Evolutionary conservation across 2,797 vertebrate species (phyloP).

Genomic region (Crax fasciolata): DNA sequence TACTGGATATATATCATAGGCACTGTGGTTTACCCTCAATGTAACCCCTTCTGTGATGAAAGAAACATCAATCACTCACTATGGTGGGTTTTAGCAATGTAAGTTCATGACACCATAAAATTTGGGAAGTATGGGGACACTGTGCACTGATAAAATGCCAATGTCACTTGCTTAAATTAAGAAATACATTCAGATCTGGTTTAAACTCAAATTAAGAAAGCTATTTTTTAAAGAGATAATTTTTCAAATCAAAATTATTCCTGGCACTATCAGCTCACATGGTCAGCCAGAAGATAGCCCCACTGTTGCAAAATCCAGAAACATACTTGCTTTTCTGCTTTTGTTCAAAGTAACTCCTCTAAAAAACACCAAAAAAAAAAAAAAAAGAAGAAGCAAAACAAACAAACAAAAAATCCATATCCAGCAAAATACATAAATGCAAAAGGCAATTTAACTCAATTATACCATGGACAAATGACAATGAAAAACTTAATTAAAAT

Average conservation of each 20-base stretch:
- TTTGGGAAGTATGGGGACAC: slow-evolving; percentile 34
- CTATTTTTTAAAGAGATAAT: slow-evolving; percentile 2
- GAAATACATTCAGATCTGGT: not conserved
- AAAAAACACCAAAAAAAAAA: not conserved
- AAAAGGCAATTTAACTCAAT: not conserved
- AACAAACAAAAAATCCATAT: not conserved
- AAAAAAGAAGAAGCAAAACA: not conserved
- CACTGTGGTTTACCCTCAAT: slow-evolving; percentile 45
- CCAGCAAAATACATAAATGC: not conserved
- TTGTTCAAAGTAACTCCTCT: not conserved
- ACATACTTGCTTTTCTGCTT: not conserved
- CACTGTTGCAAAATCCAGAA: not conserved
- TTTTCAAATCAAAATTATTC: slow-evolving; percentile 61
- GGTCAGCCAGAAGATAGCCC: not conserved
- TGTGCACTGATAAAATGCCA: slow-evolving; percentile 28
- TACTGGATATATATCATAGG: slow-evolving; percentile 54
- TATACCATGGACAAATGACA: not conserved
- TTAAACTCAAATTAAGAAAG: slow-evolving; percentile 48
- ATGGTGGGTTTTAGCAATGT: slow-evolving; percentile 27
- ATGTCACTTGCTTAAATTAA: slow-evolving; percentile 35
- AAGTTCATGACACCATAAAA: slow-evolving; percentile 51
- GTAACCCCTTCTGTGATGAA: slow-evolving; percentile 37
- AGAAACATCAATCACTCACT: slow-evolving; percentile 52
- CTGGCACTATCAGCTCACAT: not conserved
- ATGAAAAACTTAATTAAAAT: not conserved